phyloP scores from a whole-genome alignment of 2,113 vertebrate species.

The Erythrocercus mccallii region DNA sequence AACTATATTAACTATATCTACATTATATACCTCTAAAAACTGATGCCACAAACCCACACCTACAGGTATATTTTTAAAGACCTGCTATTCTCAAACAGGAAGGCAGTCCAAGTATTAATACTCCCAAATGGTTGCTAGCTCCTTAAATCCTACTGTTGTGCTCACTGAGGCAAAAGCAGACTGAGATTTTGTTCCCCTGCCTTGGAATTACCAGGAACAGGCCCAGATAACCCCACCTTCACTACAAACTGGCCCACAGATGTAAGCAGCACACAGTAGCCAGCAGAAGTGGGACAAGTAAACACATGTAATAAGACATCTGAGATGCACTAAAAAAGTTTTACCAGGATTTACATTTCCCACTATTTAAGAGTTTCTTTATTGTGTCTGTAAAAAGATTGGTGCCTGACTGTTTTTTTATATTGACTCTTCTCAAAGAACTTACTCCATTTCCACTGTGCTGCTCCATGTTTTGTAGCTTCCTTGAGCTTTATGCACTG shows the following conservation, averaged over 20 bases:
- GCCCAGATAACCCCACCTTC: background rate
- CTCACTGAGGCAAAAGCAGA: background rate
- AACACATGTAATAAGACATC: background rate
- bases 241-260: background rate
- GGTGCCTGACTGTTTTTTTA: background rate
- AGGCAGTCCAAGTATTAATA: background rate
- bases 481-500: background rate
- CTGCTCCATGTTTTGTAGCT: fast-evolving
- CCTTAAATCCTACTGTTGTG: background rate
- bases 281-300: background rate
- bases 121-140: background rate
- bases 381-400: background rate
- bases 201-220: background rate
- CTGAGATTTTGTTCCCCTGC: background rate
- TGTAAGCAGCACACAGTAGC: background rate
- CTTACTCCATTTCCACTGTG: background rate
- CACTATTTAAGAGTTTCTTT: background rate
- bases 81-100: background rate
- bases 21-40: background rate
- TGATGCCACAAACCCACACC: background rate
- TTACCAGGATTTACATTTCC: background rate
- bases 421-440: background rate
- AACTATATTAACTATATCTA: background rate
- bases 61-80: background rate
- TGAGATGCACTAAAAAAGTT: background rate